These are phyloP conservation scores for Pan troglodytes DNA, from an alignment of 2,113 vertebrate species.

Conservation along the genomic window NHGRI_mPanTro3-v2.1_pri NC_072411.2:27587501-27588000, in stretches of 20 bases:
- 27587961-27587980: background rate
- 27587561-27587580: too few relatives aligned
- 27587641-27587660: too few relatives aligned
- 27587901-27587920: background rate
- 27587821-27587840: background rate
- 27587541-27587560: background rate
- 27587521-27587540: background rate
- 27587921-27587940: background rate
- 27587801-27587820: too few relatives aligned
- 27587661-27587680: fast-evolving
- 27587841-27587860: background rate
- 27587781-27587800: background rate
- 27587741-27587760: background rate
- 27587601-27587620: background rate
- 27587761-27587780: background rate
- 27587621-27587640: background rate
- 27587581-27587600: background rate
- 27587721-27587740: background rate
- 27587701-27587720: background rate
- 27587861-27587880: too few relatives aligned
- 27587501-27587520: background rate
- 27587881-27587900: too few relatives aligned
- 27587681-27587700: background rate
- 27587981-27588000: background rate
- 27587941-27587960: background rate